phyloP scores from a whole-genome alignment of 2,797 vertebrate species.

The Sebastes iracundus region DNA sequence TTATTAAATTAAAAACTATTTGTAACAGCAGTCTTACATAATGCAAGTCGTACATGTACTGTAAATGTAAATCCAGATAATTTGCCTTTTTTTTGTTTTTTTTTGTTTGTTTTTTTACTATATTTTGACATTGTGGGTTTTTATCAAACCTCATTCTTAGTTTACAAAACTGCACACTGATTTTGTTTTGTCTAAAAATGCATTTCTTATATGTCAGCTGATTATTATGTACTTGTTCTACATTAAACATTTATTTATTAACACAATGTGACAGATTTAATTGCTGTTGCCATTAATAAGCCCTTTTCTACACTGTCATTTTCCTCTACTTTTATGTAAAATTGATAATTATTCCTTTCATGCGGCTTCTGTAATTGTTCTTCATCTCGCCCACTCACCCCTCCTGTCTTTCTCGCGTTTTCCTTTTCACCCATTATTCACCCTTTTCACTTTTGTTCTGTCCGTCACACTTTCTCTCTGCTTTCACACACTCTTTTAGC shows the following conservation, averaged over 20 bases:
- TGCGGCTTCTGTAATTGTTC: not conserved
- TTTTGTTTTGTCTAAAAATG: slow-evolving; percentile 7
- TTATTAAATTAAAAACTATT: not conserved
- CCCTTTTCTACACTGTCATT: not conserved
- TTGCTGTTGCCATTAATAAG: not conserved
- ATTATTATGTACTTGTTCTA: slow-evolving; percentile 13
- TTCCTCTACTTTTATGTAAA: not conserved
- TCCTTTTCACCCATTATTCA: not conserved
- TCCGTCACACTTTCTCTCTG: slow-evolving; percentile 10
- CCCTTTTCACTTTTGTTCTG: slow-evolving; percentile 1
- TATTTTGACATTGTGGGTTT: not conserved
- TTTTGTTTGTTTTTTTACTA: too few relatives aligned
- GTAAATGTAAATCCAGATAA: not conserved
- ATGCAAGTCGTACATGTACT: not conserved
- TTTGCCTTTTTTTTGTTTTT: not conserved
- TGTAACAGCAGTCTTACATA: not conserved
- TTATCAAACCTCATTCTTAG: not conserved
- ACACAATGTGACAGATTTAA: not conserved
- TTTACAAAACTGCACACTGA: not conserved
- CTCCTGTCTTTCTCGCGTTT: not conserved
- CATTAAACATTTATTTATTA: slow-evolving; percentile 63
- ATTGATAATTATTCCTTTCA: not conserved
- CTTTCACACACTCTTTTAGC: not conserved
- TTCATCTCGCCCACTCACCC: not conserved
- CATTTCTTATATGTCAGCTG: not conserved